Percentiles rank a stretch among this genome's conserved stretches.
Evolutionary conservation across 2,113 vertebrate genomes (phyloP).

Genomic region (Megaptera novaeangliae): DNA sequence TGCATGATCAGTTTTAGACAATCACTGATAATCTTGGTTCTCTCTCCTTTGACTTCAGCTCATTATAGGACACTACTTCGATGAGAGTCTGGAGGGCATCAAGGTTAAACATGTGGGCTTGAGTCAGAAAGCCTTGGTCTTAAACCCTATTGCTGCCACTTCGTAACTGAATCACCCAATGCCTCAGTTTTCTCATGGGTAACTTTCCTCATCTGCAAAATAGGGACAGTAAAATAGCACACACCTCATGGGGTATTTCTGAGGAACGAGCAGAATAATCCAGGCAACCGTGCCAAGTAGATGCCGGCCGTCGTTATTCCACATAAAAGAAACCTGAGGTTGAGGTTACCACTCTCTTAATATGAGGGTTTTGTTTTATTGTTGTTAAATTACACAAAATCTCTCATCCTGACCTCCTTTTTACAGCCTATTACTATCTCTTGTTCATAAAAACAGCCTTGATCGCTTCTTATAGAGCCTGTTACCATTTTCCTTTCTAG

Average conservation of each 20-base stretch:
- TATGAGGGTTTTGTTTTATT: not conserved
- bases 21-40: not conserved
- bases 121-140: not conserved
- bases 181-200: not conserved
- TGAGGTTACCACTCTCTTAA: not conserved
- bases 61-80: not conserved
- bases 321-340: not conserved
- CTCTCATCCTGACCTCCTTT: not conserved
- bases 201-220: not conserved
- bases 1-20: not conserved
- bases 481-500: not conserved
- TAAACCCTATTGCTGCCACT: not conserved
- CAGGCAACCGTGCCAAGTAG: not conserved
- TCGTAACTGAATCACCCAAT: not conserved
- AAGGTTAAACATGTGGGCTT: not conserved
- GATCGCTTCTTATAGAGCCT: not conserved
- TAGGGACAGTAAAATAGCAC: not conserved
- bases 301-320: rapidly evolving
- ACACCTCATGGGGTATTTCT: rapidly evolving
- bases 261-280: not conserved
- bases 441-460: not conserved
- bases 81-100: not conserved
- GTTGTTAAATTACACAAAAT: not conserved
- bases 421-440: not conserved
- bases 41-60: not conserved